Evolutionary conservation across 2,113 vertebrate species (phyloP), one percentile per base, ranked within the genome.

Genomic region (Pachyramphus minor): DNA sequence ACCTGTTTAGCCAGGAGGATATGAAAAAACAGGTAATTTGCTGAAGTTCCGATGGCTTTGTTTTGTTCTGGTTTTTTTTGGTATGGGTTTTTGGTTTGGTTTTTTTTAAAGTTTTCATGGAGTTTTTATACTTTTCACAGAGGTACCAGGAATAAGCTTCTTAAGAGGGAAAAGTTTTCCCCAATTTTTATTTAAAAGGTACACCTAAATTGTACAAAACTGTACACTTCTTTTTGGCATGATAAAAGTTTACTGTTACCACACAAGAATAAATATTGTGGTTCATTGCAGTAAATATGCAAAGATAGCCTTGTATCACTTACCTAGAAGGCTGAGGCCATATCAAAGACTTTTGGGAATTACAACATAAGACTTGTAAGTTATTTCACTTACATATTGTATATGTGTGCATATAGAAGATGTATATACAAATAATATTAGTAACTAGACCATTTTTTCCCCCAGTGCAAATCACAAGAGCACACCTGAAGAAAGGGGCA

Each of bases 1-100:
- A 95, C 90, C 95, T 92, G 96, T 96, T 96, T 69, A 88, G 75
- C 75, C 72, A 89, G 93, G 41, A 87, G 14, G 24, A 68, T 72
- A 45, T 33, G 58, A 68, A 93, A 91, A 81, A 56, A 72, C 55
- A 30, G 42, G 58, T 87, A 52, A 60, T 52, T 37, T 94, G 77
- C 49, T 78, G 87, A 76, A 83, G n/a, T 42, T 75, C 72, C 12
- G 30, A 37, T 55, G 55, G 68, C 68, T 90, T 90, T 92, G 39
- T 69, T 92, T 89, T 77, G 37, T n/a, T 75, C 74, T 39, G 27
- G 27, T 10, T 37, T 62, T 63, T 42, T 37, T 27, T n/a, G n/a
- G n/a, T n/a, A n/a, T n/a, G n/a, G n/a, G n/a, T n/a, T n/a, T 73
- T 39, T 47, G 24, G 12, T 62, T 28, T 19, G 59, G 10, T 15